A percentile compares a stretch with the other conserved stretches of the same genome.
Conservation (phyloP, 2,113 vertebrate genomes). For the Xyrauchen texanus region DNA sequence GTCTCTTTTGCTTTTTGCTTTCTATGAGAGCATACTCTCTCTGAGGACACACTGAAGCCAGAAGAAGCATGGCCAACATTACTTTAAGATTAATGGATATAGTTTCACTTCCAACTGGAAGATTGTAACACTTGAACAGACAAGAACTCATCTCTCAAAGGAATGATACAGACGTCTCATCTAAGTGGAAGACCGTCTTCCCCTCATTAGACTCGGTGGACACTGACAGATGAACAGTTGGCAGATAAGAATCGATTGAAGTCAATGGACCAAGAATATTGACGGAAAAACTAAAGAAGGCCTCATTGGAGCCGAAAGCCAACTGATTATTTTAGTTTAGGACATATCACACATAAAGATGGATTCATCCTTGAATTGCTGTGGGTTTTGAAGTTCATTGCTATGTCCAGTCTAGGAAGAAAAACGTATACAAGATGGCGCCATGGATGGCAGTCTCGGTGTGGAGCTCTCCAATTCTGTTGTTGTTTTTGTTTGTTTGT, state of each 20-base stretch:
- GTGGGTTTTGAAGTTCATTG: too few relatives aligned
- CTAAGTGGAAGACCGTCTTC: constrained; percentile 19
- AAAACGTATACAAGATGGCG: too few relatives aligned
- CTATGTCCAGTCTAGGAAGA: too few relatives aligned
- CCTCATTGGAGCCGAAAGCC: neutral
- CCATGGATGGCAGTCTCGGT: too few relatives aligned
- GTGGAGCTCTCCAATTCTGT: too few relatives aligned
- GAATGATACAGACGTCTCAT: neutral
- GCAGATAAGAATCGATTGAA: neutral
- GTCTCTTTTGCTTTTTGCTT: neutral
- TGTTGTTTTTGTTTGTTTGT: too few relatives aligned
- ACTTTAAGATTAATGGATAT: constrained; percentile 10
- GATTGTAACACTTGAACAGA: neutral
- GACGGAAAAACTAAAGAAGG: neutral
- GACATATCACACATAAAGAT: neutral
- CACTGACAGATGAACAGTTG: neutral
- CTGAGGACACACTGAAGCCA: constrained; percentile 3
- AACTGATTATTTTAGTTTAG: constrained; percentile 4
- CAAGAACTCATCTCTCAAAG: constrained; percentile 3
- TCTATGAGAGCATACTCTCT: constrained; percentile 11
- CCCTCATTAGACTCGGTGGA: neutral
- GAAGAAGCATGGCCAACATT: neutral
- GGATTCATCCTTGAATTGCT: neutral
- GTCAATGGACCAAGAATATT: too few relatives aligned
- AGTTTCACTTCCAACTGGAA: neutral